Conservation (phyloP, 2,113 vertebrate species). For the Triplophysa tibetana region DNA sequence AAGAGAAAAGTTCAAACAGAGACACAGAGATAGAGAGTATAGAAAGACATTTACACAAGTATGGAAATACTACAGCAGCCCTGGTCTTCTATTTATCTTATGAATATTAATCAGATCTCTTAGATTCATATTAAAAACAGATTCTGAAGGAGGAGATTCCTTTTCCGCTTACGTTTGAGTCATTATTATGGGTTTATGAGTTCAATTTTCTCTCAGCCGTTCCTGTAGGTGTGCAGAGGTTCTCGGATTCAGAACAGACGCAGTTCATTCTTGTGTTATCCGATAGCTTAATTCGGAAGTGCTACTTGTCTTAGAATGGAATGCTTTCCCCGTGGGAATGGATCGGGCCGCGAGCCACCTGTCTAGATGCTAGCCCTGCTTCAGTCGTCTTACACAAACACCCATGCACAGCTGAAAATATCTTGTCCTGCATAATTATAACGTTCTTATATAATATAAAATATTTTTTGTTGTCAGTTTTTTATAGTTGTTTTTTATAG, state of each 20-base stretch:
- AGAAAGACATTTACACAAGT: slow-evolving; percentile 18
- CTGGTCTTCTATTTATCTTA: too few species aligned
- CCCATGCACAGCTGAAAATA: background rate
- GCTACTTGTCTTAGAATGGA: slow-evolving; percentile 21
- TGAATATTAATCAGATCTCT: too few species aligned
- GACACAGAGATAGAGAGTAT: background rate
- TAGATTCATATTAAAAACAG: too few species aligned
- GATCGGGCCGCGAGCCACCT: slow-evolving; percentile 36
- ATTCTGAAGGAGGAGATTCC: too few species aligned
- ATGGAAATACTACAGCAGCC: too few species aligned
- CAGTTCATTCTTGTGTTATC: slow-evolving; percentile 6
- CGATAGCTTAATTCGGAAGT: slow-evolving; percentile 37
- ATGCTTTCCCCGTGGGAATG: slow-evolving; percentile 38
- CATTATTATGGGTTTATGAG: too few species aligned
- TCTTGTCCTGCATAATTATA: too few species aligned
- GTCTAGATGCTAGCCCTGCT: slow-evolving; percentile 1
- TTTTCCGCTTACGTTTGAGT: too few species aligned
- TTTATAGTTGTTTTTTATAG: too few species aligned
- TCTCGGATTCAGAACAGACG: background rate
- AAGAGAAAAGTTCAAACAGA: slow-evolving; percentile 46
- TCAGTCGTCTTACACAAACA: slow-evolving; percentile 10
- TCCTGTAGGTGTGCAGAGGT: background rate
- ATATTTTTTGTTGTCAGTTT: too few species aligned
- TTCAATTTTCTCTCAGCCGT: background rate
- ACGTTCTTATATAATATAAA: too few species aligned